Evolutionary conservation across 2,113 vertebrate genomes (phyloP).

Genomic region (Speoplatyrhinus poulsoni): DNA sequence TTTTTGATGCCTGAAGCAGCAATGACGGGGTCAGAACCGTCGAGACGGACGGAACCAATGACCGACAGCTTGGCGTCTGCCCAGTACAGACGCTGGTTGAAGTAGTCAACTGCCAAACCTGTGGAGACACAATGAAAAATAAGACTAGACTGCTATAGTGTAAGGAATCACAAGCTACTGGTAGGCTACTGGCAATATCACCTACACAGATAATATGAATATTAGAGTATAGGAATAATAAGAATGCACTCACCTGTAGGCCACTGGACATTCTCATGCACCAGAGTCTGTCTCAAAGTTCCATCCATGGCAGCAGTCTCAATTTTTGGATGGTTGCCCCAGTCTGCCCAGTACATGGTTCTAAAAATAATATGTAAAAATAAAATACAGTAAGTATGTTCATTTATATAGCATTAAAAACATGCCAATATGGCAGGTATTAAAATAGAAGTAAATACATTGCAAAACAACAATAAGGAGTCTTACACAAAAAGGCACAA

Average conservation of each 20-base stretch:
- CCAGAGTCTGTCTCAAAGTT: constrained; percentile 89
- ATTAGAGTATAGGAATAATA: too few species aligned
- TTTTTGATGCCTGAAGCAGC: constrained; percentile 87
- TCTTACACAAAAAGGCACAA: neutral
- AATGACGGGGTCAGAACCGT: constrained; percentile 89
- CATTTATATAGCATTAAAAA: too few species aligned
- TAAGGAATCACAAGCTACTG: neutral
- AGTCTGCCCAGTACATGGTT: constrained; percentile 99
- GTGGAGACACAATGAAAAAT: constrained; percentile 4
- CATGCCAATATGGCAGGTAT: too few species aligned
- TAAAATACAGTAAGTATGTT: too few species aligned
- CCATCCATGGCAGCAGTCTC: constrained; percentile 97
- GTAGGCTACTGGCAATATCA: too few species aligned
- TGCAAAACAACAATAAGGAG: too few species aligned
- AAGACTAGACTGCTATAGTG: neutral
- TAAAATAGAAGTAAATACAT: too few species aligned
- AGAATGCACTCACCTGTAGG: constrained; percentile 81
- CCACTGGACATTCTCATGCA: constrained; percentile 97
- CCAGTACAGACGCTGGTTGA: constrained; percentile 97
- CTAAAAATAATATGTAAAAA: constrained; percentile 60
- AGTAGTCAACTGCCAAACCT: constrained; percentile 95
- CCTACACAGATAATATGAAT: too few species aligned
- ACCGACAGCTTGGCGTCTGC: constrained; percentile 92
- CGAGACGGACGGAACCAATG: constrained; percentile 92
- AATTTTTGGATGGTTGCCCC: constrained; percentile 98